Conservation (phyloP, 1,140 invertebrate genomes). For the Pogonomyrmex californicus region DNA sequence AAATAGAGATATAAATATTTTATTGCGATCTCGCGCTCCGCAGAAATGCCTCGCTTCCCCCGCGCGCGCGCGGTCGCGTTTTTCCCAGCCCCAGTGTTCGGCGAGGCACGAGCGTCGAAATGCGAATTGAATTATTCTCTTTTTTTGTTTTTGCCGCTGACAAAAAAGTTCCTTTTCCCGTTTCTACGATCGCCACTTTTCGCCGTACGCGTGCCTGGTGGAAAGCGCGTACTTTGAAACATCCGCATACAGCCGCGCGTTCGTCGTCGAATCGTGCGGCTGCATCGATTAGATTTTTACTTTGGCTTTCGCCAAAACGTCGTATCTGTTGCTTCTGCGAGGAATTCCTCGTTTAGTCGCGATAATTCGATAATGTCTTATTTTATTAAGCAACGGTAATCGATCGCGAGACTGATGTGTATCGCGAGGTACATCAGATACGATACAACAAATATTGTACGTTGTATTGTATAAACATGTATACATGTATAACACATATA, state of each 20-base stretch:
- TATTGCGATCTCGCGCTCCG: conserved; percentile 74
- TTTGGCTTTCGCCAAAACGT: background rate
- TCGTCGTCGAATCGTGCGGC: background rate
- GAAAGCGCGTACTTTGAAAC: background rate
- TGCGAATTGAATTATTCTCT: conserved; percentile 67
- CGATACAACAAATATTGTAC: background rate
- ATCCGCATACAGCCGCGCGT: background rate
- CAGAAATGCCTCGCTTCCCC: conserved; percentile 12
- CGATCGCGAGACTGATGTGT: too few relatives aligned
- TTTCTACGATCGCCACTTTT: conserved; percentile 18
- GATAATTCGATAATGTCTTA: background rate
- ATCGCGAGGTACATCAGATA: background rate
- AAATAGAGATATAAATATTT: conserved; percentile 83
- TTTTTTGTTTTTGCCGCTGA: conserved; percentile 44
- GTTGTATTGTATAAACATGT: background rate
- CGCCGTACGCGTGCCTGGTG: background rate
- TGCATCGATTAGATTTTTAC: background rate
- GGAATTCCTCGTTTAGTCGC: background rate
- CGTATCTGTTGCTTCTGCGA: background rate
- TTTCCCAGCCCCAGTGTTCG: conserved; percentile 49
- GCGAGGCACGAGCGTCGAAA: conserved; percentile 56
- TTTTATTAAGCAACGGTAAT: background rate
- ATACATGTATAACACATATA: background rate
- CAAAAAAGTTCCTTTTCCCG: background rate
- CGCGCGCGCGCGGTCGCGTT: conserved; percentile 26